Percentiles rank a stretch among this genome's conserved stretches.
These are phyloP conservation scores for Acanthosepion pharaonis DNA, from an alignment of 2,888 invertebrate species.

Conservation along the genomic window DNA sequence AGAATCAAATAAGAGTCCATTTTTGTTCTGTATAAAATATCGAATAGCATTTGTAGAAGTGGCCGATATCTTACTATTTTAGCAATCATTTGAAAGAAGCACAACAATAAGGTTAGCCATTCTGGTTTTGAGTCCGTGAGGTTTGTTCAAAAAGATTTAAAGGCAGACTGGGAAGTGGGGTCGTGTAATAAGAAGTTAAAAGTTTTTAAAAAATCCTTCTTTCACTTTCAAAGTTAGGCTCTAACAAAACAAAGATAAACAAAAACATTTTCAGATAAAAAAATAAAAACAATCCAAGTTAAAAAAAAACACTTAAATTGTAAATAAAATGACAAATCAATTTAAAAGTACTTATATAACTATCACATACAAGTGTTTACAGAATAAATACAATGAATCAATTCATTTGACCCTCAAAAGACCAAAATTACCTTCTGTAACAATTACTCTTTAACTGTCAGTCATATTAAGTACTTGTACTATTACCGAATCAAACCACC, in stretches of 20 bases:
- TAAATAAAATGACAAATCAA: background rate
- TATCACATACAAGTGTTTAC: background rate
- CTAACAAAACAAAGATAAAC: background rate
- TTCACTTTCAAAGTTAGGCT: background rate
- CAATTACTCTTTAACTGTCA: background rate
- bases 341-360: background rate
- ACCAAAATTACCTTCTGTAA: background rate
- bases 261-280: background rate
- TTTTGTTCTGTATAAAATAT: constrained; percentile 9
- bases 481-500: background rate
- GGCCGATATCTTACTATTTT: background rate
- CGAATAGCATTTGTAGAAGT: background rate
- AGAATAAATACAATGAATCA: background rate
- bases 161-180: background rate
- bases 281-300: background rate
- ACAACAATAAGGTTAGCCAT: background rate
- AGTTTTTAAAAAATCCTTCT: background rate
- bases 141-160: background rate
- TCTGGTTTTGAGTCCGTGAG: background rate
- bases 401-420: background rate
- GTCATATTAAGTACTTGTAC: no score
- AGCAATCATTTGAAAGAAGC: background rate
- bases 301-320: background rate
- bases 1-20: background rate
- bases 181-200: background rate